Percentiles rank a stretch among this genome's conserved stretches.
Conservation (phyloP, 2,888 invertebrate genomes). For the Dryobota labecula region DNA sequence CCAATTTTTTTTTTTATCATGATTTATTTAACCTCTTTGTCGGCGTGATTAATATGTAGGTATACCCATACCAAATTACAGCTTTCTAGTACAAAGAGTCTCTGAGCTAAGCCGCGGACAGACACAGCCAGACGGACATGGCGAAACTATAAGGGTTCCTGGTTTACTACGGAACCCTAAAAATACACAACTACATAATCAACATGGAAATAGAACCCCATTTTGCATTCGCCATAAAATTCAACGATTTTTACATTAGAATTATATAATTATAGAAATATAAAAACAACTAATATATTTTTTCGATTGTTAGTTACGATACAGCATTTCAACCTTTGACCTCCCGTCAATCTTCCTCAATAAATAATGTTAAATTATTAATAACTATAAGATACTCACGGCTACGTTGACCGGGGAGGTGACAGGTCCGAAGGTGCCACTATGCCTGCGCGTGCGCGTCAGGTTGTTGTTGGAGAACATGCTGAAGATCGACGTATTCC, state of each 20-base stretch:
- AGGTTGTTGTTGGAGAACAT: conserved; percentile 92
- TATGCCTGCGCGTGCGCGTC: conserved; percentile 95
- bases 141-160: no score
- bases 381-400: conserved; percentile 50
- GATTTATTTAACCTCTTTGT: no score
- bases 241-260: neutral
- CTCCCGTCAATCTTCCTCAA: conserved; percentile 40
- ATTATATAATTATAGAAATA: neutral
- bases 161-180: no score
- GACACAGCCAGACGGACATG: no score
- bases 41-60: no score
- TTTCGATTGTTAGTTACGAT: conserved; percentile 1
- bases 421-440: conserved; percentile 95
- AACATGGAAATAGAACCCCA: neutral
- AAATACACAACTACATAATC: neutral
- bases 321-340: conserved; percentile 19
- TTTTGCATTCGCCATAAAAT: neutral
- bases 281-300: neutral
- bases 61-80: no score
- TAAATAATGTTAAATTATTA: conserved; percentile 5
- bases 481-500: conserved; percentile 93
- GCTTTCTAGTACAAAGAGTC: no score
- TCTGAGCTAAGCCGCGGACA: no score
- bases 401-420: conserved; percentile 81
- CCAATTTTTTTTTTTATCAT: no score